Evolutionary conservation across 2,113 vertebrate species (phyloP).

Genomic region (Riparia riparia): DNA sequence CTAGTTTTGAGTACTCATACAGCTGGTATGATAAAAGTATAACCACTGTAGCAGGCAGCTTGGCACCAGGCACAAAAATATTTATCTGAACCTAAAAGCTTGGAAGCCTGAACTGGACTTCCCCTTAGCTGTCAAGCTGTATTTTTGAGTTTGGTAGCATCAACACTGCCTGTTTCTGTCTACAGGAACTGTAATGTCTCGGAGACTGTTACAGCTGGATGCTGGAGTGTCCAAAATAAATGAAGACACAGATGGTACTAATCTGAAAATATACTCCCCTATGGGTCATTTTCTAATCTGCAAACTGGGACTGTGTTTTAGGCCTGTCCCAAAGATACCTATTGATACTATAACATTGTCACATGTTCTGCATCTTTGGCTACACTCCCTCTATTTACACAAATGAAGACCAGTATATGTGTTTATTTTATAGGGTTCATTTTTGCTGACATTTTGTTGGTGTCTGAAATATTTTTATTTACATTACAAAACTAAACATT

Average conservation of each 20-base stretch:
- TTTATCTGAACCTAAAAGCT: background rate
- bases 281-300: background rate
- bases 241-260: background rate
- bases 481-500: background rate
- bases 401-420: background rate
- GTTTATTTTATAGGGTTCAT: background rate
- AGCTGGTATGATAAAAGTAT: background rate
- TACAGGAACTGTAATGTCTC: background rate
- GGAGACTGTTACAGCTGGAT: background rate
- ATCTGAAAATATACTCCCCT: background rate
- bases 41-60: background rate
- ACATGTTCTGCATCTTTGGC: background rate
- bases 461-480: constrained; percentile 33
- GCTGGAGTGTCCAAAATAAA: background rate
- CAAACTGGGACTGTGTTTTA: background rate
- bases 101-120: background rate
- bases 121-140: background rate
- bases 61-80: background rate
- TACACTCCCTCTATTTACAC: background rate
- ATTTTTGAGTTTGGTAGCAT: background rate
- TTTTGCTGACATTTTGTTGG: background rate
- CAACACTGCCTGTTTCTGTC: background rate
- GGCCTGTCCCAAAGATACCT: background rate
- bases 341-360: background rate
- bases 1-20: background rate